Percentiles rank a stretch among this genome's conserved stretches.
Conservation (phyloP, 2,797 vertebrate genomes). For the Coregonus ussuriensis region DNA sequence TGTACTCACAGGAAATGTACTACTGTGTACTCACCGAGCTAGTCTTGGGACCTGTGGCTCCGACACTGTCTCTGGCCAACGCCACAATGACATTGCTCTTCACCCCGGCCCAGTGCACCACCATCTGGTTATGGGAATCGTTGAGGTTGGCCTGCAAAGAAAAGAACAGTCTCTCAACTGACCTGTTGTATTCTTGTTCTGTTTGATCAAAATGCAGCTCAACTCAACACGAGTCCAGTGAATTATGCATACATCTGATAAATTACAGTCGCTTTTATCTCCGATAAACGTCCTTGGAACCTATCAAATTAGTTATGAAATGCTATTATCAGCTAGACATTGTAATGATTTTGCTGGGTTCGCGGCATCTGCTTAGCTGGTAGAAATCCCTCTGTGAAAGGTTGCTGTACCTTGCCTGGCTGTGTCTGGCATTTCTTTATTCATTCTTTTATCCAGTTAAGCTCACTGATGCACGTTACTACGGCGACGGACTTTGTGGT, state of each 20-base stretch:
- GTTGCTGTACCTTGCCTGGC: neutral
- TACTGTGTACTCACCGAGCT: conserved; percentile 84
- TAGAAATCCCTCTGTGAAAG: neutral
- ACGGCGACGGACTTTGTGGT: neutral
- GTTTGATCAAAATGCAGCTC: neutral
- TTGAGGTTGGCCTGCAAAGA: conserved; percentile 88
- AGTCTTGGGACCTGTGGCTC: conserved; percentile 82
- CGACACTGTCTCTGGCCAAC: conserved; percentile 90
- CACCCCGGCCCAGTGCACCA: conserved; percentile 97
- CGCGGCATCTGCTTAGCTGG: too few relatives aligned
- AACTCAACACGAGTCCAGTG: neutral
- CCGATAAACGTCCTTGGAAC: too few relatives aligned
- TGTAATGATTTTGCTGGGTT: too few relatives aligned
- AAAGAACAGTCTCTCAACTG: neutral
- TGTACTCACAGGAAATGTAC: neutral
- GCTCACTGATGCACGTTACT: neutral
- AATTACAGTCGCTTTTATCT: too few relatives aligned
- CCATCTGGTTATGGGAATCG: conserved; percentile 98
- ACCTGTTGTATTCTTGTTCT: neutral
- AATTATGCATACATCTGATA: too few relatives aligned
- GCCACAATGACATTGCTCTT: conserved; percentile 97
- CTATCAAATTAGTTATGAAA: too few relatives aligned
- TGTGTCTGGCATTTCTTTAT: conserved; percentile 10
- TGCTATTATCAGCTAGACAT: too few relatives aligned
- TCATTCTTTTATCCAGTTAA: neutral